A percentile compares a stretch with the other conserved stretches of the same genome.
Evolutionary conservation across 2,113 vertebrate species (phyloP).

Genomic region (Cheilinus undulatus): DNA sequence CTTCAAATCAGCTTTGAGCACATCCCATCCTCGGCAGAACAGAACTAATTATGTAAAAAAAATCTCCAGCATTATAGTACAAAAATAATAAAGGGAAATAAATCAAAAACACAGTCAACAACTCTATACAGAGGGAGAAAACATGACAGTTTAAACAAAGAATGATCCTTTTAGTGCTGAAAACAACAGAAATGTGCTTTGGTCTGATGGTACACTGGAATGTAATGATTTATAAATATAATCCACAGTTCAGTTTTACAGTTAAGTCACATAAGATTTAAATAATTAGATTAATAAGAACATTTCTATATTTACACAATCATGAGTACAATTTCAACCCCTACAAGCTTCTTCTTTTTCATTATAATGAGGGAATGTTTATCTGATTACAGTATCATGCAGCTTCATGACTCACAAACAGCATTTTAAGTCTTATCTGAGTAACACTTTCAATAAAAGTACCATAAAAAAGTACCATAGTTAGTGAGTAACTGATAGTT

Average conservation of each 20-base stretch:
- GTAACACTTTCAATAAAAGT: no score
- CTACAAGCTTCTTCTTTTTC: no score
- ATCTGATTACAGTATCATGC: no score
- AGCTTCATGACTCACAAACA: no score
- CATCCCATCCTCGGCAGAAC: not conserved
- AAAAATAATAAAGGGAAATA: slow-evolving; percentile 2
- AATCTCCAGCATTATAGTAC: not conserved
- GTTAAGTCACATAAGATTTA: not conserved
- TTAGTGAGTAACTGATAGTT: no score
- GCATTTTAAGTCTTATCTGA: no score
- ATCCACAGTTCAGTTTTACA: not conserved
- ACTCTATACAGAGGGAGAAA: not conserved
- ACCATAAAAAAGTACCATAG: no score
- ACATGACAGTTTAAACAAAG: not conserved
- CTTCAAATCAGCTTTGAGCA: not conserved
- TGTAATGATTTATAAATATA: not conserved
- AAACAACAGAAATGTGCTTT: not conserved
- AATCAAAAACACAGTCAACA: not conserved
- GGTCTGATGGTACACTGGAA: not conserved
- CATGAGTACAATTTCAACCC: no score
- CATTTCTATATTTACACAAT: no score
- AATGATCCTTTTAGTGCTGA: not conserved
- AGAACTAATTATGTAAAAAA: not conserved
- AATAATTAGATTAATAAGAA: no score
- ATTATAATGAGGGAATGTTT: no score